Base-by-base conservation (phyloP, 2,797 vertebrate genomes). In the Microcaecilia unicolor region DNA sequence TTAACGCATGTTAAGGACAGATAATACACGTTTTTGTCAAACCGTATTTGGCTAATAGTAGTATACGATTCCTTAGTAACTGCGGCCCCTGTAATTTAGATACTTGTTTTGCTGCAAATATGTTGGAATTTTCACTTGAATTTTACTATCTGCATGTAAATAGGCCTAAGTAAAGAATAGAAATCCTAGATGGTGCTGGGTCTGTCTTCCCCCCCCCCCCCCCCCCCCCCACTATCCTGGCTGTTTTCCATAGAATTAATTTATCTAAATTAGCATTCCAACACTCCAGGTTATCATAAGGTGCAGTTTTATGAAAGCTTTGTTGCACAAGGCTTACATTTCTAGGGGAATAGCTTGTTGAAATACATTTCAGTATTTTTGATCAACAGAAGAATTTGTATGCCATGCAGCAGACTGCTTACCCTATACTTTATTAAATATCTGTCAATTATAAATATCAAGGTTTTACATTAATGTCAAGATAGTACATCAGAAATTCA, bases 371-470 rank as follows among this genome's bases (percentile, higher is more conserved):
- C 70, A 61, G 36, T 39, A 37, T 64, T 53, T 71, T 65, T 63
- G 60, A 72, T 59, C 67, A 53, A 31, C 59, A 67, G 37, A 56
- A 48, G 47, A 63, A 73, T 84, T 67, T 73, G 68, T 68, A 74
- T 72, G 71, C 77, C 41, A 21, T 48, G 33, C 47, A 50, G 70
- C 70, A 60, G 55, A 61, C 70, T 64, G 76, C 67, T 70, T 74
- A 67, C 44, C 44, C 49, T 72, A 52, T 72, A 67, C 72, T 85
- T 89, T 84, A 87, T 90, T 89, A 86, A 82, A 82, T 86, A 81
- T 82, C 75, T 84, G 85, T 87, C 85, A 85, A 81, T 90, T 88
- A 87, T 74, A 85, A 83, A 87, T 83, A 87, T 80, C 81, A 81
- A 77, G 78, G 81, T 84, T 86, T 82, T 83, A 83, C 78, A 81